Percentiles rank a stretch among this genome's conserved stretches.
These are phyloP conservation scores for Cossypha niveicapilla DNA, from an alignment of 2,797 vertebrate genomes.

Conservation along the genomic window DNA sequence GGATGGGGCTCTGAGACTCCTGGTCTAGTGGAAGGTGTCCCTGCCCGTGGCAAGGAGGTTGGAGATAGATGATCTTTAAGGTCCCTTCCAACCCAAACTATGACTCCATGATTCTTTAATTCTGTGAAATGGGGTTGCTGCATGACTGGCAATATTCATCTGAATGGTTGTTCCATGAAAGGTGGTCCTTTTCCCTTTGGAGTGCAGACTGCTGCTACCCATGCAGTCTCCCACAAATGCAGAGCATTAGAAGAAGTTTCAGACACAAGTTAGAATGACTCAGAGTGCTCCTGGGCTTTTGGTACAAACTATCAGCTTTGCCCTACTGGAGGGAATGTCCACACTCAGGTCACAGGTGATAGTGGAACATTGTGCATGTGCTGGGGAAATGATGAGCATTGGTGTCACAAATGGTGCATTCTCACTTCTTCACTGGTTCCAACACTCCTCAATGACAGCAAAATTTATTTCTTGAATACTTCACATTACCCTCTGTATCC, in stretches of 20 bases:
- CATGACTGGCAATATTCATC: background rate
- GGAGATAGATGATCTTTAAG: background rate
- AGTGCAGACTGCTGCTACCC: background rate
- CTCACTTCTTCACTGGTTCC: background rate
- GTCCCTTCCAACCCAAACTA: background rate
- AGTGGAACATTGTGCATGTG: accelerated
- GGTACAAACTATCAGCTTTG: background rate
- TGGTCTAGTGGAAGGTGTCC: background rate
- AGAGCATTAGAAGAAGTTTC: background rate
- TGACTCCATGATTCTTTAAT: background rate
- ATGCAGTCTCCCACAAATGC: background rate
- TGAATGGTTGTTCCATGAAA: background rate
- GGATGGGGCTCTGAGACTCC: background rate
- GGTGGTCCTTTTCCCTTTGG: background rate
- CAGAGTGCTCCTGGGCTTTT: background rate
- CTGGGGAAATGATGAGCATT: background rate
- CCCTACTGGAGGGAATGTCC: background rate
- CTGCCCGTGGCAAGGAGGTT: background rate
- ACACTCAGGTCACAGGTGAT: accelerated
- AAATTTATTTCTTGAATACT: background rate
- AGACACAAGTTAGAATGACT: background rate
- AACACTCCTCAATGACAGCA: background rate
- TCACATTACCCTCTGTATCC: background rate
- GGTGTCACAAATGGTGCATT: background rate
- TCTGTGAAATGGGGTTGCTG: background rate